Evolutionary conservation across 2,797 vertebrate genomes (phyloP).

Genomic region (Myioborus melanocephalus): DNA sequence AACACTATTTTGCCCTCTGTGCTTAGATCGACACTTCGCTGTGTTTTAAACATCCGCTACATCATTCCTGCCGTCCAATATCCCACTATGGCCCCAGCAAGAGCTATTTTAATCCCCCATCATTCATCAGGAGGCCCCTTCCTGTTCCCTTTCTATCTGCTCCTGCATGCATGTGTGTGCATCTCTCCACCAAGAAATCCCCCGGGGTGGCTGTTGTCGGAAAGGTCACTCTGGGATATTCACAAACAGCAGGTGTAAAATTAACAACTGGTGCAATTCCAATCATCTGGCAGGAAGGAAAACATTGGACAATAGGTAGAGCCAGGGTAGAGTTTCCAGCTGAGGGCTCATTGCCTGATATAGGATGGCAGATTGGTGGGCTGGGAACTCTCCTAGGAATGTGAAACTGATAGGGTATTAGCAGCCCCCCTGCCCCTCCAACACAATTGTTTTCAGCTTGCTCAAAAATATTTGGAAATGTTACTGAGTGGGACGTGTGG

Average conservation of each 20-base stretch:
- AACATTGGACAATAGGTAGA: slow-evolving; percentile 59
- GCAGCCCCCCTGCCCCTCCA: slow-evolving; percentile 52
- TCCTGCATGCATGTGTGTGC: background rate
- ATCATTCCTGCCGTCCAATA: slow-evolving; percentile 29
- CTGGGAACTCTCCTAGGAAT: slow-evolving; percentile 63
- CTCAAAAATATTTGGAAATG: slow-evolving; percentile 64
- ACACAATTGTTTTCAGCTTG: slow-evolving; percentile 67
- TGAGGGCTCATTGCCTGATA: slow-evolving; percentile 62
- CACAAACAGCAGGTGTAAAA: slow-evolving; percentile 58
- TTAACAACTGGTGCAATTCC: slow-evolving; percentile 35
- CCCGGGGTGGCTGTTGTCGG: background rate
- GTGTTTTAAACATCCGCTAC: slow-evolving; percentile 65
- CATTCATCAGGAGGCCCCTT: slow-evolving; percentile 59
- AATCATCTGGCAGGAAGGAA: slow-evolving; percentile 57
- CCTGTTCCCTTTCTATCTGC: slow-evolving; percentile 47
- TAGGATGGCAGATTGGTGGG: slow-evolving; percentile 51
- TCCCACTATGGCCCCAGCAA: slow-evolving; percentile 39
- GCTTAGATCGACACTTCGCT: slow-evolving; percentile 39
- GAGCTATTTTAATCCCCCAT: slow-evolving; percentile 70
- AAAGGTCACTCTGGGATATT: slow-evolving; percentile 60
- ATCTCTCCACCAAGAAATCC: slow-evolving; percentile 31
- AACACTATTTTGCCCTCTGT: slow-evolving; percentile 34
- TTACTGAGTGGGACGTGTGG: background rate
- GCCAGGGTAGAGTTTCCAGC: slow-evolving; percentile 55
- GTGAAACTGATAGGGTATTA: slow-evolving; percentile 68